These are phyloP conservation scores for Caenorhabditis virilis DNA, from an alignment of 2,888 invertebrate genomes.

Conservation along the genomic window DNA sequence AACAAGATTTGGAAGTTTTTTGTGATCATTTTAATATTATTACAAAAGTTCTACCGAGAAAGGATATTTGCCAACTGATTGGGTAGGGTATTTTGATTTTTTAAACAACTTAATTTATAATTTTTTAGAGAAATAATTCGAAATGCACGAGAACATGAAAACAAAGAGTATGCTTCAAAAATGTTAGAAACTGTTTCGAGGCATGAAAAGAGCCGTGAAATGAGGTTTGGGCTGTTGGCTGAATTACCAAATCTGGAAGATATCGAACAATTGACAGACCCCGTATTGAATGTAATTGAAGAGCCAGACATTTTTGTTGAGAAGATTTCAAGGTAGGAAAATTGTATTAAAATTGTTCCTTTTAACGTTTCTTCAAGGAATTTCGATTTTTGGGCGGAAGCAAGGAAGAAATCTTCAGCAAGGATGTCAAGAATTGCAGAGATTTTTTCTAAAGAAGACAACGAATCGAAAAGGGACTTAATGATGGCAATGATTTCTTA, in stretches of 20 bases:
- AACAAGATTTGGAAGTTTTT: background rate
- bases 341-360: background rate
- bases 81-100: no score
- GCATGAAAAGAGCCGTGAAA: no score
- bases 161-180: no score
- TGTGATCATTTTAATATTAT: background rate
- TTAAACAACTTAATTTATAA: no score
- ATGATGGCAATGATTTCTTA: slow-evolving; percentile 4
- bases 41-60: background rate
- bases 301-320: background rate
- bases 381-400: slow-evolving; percentile 26
- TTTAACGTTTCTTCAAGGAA: background rate
- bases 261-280: background rate
- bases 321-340: background rate
- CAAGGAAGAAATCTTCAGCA: slow-evolving; percentile 6
- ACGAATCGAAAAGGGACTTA: background rate
- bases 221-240: no score
- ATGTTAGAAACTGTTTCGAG: no score
- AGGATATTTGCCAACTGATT: no score
- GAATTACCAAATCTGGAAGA: background rate
- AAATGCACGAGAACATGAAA: no score
- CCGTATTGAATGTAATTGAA: background rate
- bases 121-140: no score
- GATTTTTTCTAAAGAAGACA: background rate
- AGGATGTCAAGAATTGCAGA: slow-evolving; percentile 17